phyloP scores from a whole-genome alignment of 1,140 invertebrate genomes.

The Tyrophagus putrescentiae region DNA sequence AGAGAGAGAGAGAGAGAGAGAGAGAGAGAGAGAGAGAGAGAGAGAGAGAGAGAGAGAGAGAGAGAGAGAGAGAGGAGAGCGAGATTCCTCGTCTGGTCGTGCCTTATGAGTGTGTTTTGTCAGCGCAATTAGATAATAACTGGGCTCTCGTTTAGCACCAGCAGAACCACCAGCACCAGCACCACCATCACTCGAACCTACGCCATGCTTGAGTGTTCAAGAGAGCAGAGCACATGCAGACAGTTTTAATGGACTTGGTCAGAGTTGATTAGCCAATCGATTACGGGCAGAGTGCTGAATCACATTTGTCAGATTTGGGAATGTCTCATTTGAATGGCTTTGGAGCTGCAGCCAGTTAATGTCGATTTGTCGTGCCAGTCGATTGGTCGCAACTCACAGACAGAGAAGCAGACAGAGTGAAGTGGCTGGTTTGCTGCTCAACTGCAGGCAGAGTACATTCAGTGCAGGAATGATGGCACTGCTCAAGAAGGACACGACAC shows the following conservation, averaged over 20 bases:
- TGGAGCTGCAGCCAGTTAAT: not conserved
- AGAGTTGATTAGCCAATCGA: constrained; percentile 15
- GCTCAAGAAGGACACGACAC: too few species aligned
- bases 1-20: constrained; percentile 1
- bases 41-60: not conserved
- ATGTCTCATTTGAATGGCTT: constrained; percentile 13
- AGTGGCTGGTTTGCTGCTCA: not conserved
- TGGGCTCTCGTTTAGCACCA: constrained; percentile 2
- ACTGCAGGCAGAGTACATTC: too few species aligned
- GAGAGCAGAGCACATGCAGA: not conserved
- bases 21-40: not conserved
- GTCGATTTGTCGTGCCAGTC: constrained; percentile 1
- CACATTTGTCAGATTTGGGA: constrained; percentile 10
- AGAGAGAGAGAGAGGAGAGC: too few species aligned
- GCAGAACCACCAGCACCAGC: not conserved
- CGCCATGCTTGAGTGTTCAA: not conserved
- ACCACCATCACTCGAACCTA: not conserved
- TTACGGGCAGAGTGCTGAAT: not conserved
- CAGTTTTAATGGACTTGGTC: constrained; percentile 5
- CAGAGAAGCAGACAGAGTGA: not conserved
- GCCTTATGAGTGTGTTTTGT: not conserved
- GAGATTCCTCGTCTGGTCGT: too few species aligned
- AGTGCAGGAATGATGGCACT: too few species aligned
- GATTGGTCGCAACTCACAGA: not conserved
- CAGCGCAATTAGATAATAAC: constrained; percentile 1